Base-by-base conservation (phyloP, 2,113 vertebrate genomes). In the Osmerus mordax region DNA sequence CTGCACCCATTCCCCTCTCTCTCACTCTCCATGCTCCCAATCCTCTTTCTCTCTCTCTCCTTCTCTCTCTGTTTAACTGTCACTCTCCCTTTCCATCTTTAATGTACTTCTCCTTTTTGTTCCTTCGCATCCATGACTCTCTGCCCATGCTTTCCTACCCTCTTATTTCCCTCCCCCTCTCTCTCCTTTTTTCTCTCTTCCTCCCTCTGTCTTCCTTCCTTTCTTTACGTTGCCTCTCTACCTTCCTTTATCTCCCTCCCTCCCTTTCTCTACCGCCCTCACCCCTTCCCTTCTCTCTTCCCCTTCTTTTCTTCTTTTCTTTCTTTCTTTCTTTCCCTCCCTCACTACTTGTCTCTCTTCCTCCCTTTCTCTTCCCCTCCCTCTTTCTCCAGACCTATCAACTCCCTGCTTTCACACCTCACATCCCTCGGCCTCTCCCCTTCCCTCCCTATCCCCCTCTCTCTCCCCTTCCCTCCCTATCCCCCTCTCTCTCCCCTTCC, bases 21-120 rank as follows among this genome's bases (percentile, higher is more conserved):
- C 28, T 16, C 28, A 36, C 62, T n/a, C 28, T 62, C 9, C 71
- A 70, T 19, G 53, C 12, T 25, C n/a, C 16, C n/a, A 62, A 59
- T 83, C 74, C n/a, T 89, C 78, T 36, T 58, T 59, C 65, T 16
- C 71, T 71, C 63, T 11, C 15, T 8, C 32, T 41, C 32, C 2
- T 23, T n/a, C 29, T 14, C 28, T 7, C 32, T 19, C 16, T 18
- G 32, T 36, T 36, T 36, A 36, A 36, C 32, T 36, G n/a, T 16
- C 55, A 56, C 55, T 56, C n/a, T 56, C n/a, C 55, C 55, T 47
- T 47, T 47, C 55, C 55, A 47, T 47, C 41, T 47, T 47, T 11
- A 12, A 47, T 47, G 12, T 47, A 11, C 41, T 47, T 47, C 41
- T 47, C 2, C 41, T 47, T 47, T 55, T 14, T 4, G 0, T 14